Conservation (phyloP, 2,888 invertebrate genomes). For the Azorinus chamasolen region DNA sequence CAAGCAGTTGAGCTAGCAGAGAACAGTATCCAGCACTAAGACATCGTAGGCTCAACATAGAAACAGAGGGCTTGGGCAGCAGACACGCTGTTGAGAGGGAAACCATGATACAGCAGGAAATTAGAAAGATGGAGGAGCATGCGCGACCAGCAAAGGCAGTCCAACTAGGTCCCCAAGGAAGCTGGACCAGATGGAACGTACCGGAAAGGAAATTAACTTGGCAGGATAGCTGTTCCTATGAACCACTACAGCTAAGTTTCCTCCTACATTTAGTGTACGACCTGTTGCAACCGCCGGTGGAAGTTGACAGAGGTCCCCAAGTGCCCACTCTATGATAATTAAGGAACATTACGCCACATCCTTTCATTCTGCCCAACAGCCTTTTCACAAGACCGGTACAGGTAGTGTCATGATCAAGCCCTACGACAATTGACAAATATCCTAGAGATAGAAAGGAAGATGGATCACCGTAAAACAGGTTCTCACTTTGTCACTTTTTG, state of each 20-base stretch:
- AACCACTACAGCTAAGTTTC: conserved; percentile 30
- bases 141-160: conserved; percentile 8
- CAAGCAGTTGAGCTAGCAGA: conserved; percentile 23
- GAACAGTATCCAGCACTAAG: conserved; percentile 15
- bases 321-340: conserved; percentile 7
- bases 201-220: conserved; percentile 27
- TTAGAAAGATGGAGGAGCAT: conserved; percentile 22
- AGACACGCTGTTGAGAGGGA: background rate
- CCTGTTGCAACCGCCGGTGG: conserved; percentile 30
- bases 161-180: conserved; percentile 9
- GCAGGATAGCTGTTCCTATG: conserved; percentile 33
- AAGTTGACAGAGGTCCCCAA: conserved; percentile 11
- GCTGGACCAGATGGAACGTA: conserved; percentile 25
- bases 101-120: conserved; percentile 25
- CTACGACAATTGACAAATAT: conserved; percentile 9
- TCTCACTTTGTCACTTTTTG: too few species aligned
- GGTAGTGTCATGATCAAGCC: conserved; percentile 29
- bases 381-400: conserved; percentile 14
- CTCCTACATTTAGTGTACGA: conserved; percentile 38
- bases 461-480: too few species aligned
- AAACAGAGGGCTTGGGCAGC: conserved; percentile 10
- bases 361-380: background rate
- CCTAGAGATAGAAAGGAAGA: background rate
- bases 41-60: conserved; percentile 25
- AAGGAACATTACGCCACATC: conserved; percentile 2